Evolutionary conservation across 1,140 invertebrate genomes (phyloP).

Genomic region (Nixonia krombeini): DNA sequence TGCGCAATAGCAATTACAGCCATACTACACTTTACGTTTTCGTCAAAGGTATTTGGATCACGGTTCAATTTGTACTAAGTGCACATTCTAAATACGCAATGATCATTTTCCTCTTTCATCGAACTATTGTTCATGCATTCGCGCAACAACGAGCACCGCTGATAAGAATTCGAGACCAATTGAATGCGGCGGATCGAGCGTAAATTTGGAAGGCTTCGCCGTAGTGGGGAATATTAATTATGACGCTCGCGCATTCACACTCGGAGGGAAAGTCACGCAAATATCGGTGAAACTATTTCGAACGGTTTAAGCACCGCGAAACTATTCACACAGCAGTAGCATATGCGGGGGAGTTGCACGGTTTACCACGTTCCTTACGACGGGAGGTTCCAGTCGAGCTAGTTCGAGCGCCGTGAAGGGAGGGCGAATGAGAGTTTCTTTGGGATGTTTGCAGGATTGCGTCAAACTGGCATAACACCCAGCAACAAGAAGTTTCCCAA

Average conservation of each 20-base stretch:
- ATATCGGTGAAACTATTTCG: conserved; percentile 59
- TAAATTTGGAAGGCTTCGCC: conserved; percentile 5
- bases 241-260: conserved; percentile 28
- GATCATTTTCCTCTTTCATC: no score
- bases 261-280: conserved; percentile 43
- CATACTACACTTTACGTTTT: no score
- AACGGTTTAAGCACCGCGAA: conserved; percentile 44
- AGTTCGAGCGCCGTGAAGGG: conserved; percentile 22
- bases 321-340: conserved; percentile 57
- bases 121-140: conserved; percentile 12
- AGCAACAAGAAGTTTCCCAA: conserved; percentile 47
- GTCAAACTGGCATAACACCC: conserved; percentile 60
- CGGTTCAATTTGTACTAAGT: no score
- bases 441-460: conserved; percentile 54
- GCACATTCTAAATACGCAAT: no score
- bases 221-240: conserved; percentile 38
- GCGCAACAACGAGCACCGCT: no score
- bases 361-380: conserved; percentile 53
- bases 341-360: conserved; percentile 48
- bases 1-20: no score
- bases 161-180: conserved; percentile 21
- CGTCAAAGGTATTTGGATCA: no score
- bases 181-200: conserved; percentile 3
- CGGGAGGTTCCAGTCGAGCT: conserved; percentile 35
- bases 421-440: conserved; percentile 32